A percentile compares a stretch with the other conserved stretches of the same genome.
phyloP scores from a whole-genome alignment of 2,113 vertebrate genomes.

The Echinops telfairi region DNA sequence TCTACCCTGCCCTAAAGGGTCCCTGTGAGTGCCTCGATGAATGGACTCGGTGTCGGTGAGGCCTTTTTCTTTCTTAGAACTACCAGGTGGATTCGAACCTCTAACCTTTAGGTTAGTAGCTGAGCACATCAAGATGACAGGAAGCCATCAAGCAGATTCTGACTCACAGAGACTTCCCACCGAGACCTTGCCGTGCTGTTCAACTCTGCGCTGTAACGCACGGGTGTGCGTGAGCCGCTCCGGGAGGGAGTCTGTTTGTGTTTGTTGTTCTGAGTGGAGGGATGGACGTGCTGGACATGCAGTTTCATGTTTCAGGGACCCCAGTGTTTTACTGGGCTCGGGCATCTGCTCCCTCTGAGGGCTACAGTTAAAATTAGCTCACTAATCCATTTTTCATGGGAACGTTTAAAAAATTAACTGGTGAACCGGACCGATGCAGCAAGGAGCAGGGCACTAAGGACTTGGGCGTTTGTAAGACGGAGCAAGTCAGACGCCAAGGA shows the following conservation, averaged over 20 bases:
- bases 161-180: neutral
- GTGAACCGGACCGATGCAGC: neutral
- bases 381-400: neutral
- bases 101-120: neutral
- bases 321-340: neutral
- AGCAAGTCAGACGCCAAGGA: neutral
- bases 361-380: conserved; percentile 36
- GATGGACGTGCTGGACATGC: neutral
- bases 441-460: neutral
- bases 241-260: neutral
- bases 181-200: neutral
- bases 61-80: neutral
- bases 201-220: neutral
- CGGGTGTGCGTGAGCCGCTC: neutral
- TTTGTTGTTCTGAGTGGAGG: neutral
- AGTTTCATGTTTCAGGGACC: neutral
- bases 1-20: no score
- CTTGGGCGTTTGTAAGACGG: neutral
- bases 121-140: neutral
- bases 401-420: neutral
- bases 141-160: neutral
- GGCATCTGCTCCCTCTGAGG: neutral
- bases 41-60: no score
- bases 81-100: neutral
- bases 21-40: no score